Conservation (phyloP, 2,113 vertebrate genomes). For the Furnarius figulus region DNA sequence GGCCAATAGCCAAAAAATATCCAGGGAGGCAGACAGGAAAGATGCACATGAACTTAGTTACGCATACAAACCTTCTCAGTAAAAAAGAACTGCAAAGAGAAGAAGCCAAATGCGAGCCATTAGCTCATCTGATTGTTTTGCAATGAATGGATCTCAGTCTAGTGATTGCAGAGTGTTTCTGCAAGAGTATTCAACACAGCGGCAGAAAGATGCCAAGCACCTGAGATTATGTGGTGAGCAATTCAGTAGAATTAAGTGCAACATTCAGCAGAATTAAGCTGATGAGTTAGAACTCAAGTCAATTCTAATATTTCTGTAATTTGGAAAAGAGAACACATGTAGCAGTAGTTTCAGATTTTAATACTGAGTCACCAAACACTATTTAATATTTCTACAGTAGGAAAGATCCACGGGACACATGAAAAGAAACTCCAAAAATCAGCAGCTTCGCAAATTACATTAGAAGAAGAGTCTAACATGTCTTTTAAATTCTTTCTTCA, state of each 20-base stretch:
- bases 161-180: neutral
- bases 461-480: neutral
- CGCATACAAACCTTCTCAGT: neutral
- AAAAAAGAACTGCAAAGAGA: neutral
- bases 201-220: neutral
- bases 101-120: neutral
- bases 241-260: neutral
- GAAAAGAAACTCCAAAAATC: neutral
- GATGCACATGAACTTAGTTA: neutral
- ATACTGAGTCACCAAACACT: neutral
- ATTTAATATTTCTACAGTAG: neutral
- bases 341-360: neutral
- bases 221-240: neutral
- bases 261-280: neutral
- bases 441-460: neutral
- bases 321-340: neutral
- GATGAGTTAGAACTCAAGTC: neutral
- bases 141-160: neutral
- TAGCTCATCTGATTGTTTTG: neutral
- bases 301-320: neutral
- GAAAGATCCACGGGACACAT: neutral
- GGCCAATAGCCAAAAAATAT: neutral
- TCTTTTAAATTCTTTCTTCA: neutral
- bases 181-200: neutral
- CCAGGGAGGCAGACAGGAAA: neutral